A percentile compares a stretch with the other conserved stretches of the same genome.
Evolutionary conservation across 2,888 invertebrate genomes (phyloP).

Genomic region (Drosophila parthenogenetica): DNA sequence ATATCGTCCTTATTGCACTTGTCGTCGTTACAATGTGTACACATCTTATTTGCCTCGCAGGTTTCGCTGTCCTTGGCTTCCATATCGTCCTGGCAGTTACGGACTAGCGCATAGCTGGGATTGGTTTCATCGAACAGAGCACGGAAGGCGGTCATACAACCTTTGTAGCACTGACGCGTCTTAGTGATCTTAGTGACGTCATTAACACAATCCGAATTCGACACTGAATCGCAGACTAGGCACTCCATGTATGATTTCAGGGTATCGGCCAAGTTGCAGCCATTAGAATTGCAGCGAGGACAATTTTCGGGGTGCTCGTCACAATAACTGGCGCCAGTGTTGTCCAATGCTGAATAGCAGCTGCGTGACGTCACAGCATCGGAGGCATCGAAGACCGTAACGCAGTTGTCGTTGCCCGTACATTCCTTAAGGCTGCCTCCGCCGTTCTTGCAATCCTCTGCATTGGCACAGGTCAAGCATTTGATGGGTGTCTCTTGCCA

Average conservation of each 20-base stretch:
- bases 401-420: slow-evolving; percentile 72
- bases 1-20: slow-evolving; percentile 75
- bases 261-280: slow-evolving; percentile 76
- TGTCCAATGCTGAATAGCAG: slow-evolving; percentile 63
- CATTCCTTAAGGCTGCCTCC: slow-evolving; percentile 56
- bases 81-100: slow-evolving; percentile 81
- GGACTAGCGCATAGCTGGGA: slow-evolving; percentile 73
- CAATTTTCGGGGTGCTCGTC: slow-evolving; percentile 66
- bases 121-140: slow-evolving; percentile 69
- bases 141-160: slow-evolving; percentile 79
- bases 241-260: slow-evolving; percentile 75
- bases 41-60: slow-evolving; percentile 69
- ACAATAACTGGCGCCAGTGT: slow-evolving; percentile 59
- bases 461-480: slow-evolving; percentile 70
- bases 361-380: slow-evolving; percentile 73
- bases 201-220: slow-evolving; percentile 60
- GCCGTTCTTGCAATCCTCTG: slow-evolving; percentile 41
- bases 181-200: slow-evolving; percentile 40
- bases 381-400: slow-evolving; percentile 72
- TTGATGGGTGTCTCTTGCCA: slow-evolving; percentile 81
- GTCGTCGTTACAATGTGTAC: slow-evolving; percentile 62
- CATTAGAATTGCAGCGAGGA: slow-evolving; percentile 82
- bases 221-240: slow-evolving; percentile 73
- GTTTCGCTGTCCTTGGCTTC: slow-evolving; percentile 71
- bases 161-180: slow-evolving; percentile 72